Conservation (phyloP, 2,888 invertebrate genomes). For the Petrolisthes cinctipes region DNA sequence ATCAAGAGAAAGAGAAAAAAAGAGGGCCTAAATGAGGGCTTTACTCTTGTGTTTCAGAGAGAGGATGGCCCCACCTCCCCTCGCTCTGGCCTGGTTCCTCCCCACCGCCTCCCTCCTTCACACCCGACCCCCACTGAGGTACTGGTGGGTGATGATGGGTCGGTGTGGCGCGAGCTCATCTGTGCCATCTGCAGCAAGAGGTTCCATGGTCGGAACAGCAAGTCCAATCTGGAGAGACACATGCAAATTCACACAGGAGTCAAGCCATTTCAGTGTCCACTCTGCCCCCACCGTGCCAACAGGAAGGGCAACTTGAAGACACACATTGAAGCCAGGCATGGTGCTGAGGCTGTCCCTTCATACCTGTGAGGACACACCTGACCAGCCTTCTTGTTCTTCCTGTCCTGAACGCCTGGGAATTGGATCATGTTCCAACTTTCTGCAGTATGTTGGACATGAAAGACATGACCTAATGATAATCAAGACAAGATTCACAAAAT, state of each 20-base stretch:
- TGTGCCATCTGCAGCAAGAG: slow-evolving; percentile 54
- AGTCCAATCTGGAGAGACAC: slow-evolving; percentile 57
- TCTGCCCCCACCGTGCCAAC: slow-evolving; percentile 58
- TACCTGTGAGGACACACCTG: slow-evolving; percentile 22
- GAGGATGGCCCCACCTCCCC: slow-evolving; percentile 37
- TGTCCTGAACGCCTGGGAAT: no score
- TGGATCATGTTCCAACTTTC: no score
- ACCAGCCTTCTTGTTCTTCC: background rate
- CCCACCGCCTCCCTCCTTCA: slow-evolving; percentile 21
- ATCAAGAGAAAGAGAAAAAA: slow-evolving; percentile 29
- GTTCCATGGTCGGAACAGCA: slow-evolving; percentile 61
- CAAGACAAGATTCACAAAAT: no score
- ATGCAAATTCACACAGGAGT: slow-evolving; percentile 60
- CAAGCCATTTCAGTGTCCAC: slow-evolving; percentile 60
- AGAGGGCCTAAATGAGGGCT: slow-evolving; percentile 29
- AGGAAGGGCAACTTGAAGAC: slow-evolving; percentile 60
- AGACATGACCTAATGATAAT: no score
- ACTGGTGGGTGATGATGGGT: slow-evolving; percentile 7
- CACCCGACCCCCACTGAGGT: background rate
- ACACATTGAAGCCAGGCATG: slow-evolving; percentile 55
- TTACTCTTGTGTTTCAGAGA: slow-evolving; percentile 61
- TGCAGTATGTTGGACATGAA: no score
- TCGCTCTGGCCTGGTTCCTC: slow-evolving; percentile 34
- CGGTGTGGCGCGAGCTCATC: slow-evolving; percentile 31
- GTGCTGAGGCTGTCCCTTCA: slow-evolving; percentile 39